phyloP scores from a whole-genome alignment of 2,888 invertebrate species.

The Protodeltote pygarga region DNA sequence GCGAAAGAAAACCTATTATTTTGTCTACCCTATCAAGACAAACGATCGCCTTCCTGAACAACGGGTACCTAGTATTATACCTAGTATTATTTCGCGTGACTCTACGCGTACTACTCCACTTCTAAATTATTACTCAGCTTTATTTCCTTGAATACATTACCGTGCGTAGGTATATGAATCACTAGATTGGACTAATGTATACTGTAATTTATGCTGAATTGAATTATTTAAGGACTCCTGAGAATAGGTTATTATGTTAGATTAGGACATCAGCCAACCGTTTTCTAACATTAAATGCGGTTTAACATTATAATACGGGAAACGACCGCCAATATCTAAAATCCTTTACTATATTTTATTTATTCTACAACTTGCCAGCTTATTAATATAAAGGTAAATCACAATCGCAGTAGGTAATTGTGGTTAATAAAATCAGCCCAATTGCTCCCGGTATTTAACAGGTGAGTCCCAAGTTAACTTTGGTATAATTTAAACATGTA shows the following conservation, averaged over 20 bases:
- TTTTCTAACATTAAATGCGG: too few species aligned
- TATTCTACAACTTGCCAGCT: too few species aligned
- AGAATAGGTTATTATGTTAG: slow-evolving; percentile 13
- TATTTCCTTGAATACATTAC: slow-evolving; percentile 50
- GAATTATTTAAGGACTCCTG: slow-evolving; percentile 11
- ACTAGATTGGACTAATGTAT: slow-evolving; percentile 40
- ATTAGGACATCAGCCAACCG: too few species aligned
- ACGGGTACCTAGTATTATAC: too few species aligned
- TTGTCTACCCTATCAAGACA: slow-evolving; percentile 52
- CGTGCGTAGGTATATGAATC: slow-evolving; percentile 46
- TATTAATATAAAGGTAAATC: too few species aligned
- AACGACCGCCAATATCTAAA: too few species aligned
- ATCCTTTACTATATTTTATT: too few species aligned
- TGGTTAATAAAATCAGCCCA: not conserved
- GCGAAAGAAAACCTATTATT: slow-evolving; percentile 44
- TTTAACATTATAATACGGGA: too few species aligned
- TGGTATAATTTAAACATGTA: slow-evolving; percentile 1
- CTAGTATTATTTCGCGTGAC: slow-evolving; percentile 58
- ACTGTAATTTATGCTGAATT: slow-evolving; percentile 34
- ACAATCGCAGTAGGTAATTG: too few species aligned
- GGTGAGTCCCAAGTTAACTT: not conserved
- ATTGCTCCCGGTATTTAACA: not conserved
- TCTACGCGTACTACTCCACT: slow-evolving; percentile 34
- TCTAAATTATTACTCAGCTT: slow-evolving; percentile 47
- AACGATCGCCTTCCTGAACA: slow-evolving; percentile 48